Base-by-base conservation (phyloP, 2,113 vertebrate genomes). In the Gallinago paraguaiae region DNA sequence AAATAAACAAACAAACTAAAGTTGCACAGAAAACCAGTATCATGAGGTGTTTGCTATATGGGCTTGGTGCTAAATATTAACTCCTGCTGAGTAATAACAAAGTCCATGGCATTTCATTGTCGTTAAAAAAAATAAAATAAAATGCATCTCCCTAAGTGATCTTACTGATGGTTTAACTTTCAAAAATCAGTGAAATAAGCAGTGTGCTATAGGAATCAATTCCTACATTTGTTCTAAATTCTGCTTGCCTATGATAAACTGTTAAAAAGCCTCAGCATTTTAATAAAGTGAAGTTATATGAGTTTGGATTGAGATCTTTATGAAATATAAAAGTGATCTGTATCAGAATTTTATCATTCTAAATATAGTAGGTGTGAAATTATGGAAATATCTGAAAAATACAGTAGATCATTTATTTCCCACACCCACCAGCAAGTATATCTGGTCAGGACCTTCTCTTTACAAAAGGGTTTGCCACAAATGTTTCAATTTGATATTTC, bases 401-500 rank as follows among this genome's bases (percentile, higher is more conserved):
- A 33, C 6, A 51, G 61, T 16, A 67, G 43, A 83, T 51, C 11
- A 22, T 27, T 78, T 43, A 48, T 43, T 90, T 77, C 64, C 46
- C 46, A 65, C n/a, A 16, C 35, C 27, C 10, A 50, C 46, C n/a
- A 88, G 74, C 59, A 65, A 79, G 7, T 10, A 51, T 15, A 74
- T 43, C 48, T 64, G 51, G 59, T 51, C 86, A 78, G 67, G 63
- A 85, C 84, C 90, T 95, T 67, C 71, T 64, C 50, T 95, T 87
- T 82, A 84, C 57, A 65, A 89, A 89, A 90, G 74, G 31, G 72
- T 93, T 96, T 81, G 59, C 88, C 56, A 45, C 91, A 90, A 88
- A 94, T 13, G 82, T 88, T 95, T 93, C 90, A 94, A 94, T 96
- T 88, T 88, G 75, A 25, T 86, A 75, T 83, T 93, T 90, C 88